phyloP scores from a whole-genome alignment of 2,113 vertebrate genomes.

The Clarias batrachus region DNA sequence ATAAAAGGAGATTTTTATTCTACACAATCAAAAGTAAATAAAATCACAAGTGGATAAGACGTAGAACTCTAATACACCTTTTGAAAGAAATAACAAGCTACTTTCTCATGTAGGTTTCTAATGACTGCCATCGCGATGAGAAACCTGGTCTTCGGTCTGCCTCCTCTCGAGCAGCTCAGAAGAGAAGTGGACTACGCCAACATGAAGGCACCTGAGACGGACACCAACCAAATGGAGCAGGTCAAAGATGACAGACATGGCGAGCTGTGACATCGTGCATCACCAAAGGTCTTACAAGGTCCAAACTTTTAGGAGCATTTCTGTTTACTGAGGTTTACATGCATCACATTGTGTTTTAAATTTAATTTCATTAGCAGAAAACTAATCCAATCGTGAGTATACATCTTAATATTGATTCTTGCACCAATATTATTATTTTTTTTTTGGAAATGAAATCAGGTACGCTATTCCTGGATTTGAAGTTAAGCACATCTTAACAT shows the following conservation, averaged over 20 bases:
- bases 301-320: conserved; percentile 25
- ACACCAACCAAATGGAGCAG: conserved; percentile 54
- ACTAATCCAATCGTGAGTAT: background rate
- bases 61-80: background rate
- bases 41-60: no score
- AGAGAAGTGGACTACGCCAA: conserved; percentile 84
- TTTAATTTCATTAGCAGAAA: background rate
- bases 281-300: background rate
- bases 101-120: conserved; percentile 73
- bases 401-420: background rate
- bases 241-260: conserved; percentile 68
- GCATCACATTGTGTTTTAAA: background rate
- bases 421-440: no score
- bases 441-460: background rate
- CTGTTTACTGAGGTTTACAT: background rate
- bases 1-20: no score
- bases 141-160: conserved; percentile 83
- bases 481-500: background rate
- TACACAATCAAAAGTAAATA: no score
- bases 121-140: conserved; percentile 89
- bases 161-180: conserved; percentile 82
- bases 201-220: conserved; percentile 70
- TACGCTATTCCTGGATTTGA: background rate
- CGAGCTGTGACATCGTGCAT: conserved; percentile 64
- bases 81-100: background rate